A percentile compares a stretch with the other conserved stretches of the same genome.
Conservation (phyloP, 2,113 vertebrate genomes). For the Mormyrus iriodes region DNA sequence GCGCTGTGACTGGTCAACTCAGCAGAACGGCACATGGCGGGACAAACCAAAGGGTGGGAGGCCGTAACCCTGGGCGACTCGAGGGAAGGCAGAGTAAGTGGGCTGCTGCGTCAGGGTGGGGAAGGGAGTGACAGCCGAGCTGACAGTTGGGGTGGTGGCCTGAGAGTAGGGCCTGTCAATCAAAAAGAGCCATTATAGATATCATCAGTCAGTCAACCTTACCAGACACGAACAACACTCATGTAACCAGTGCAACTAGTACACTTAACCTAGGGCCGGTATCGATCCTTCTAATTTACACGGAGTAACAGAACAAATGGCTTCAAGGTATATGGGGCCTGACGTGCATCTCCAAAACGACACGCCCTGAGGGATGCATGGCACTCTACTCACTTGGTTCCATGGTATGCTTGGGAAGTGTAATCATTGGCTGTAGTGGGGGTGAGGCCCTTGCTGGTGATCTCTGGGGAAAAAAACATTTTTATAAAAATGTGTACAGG, state of each 20-base stretch:
- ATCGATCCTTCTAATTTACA: background rate
- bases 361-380: background rate
- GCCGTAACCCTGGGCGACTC: conserved; percentile 85
- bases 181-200: background rate
- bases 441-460: conserved; percentile 46
- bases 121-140: conserved; percentile 74
- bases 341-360: background rate
- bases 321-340: background rate
- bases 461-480: conserved; percentile 18
- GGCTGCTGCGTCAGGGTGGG: conserved; percentile 79
- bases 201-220: background rate
- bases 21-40: background rate
- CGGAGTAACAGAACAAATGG: background rate
- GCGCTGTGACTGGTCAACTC: background rate
- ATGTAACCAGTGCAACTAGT: background rate
- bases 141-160: conserved; percentile 67
- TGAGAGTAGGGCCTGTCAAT: conserved; percentile 66
- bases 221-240: background rate
- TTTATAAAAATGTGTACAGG: background rate
- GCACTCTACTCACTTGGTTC: conserved; percentile 54
- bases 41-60: conserved; percentile 95
- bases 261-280: background rate
- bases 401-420: conserved; percentile 64
- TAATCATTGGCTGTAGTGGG: conserved; percentile 52
- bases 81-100: conserved; percentile 82